phyloP scores from a whole-genome alignment of 2,113 vertebrate genomes.

The Burhinus oedicnemus region DNA sequence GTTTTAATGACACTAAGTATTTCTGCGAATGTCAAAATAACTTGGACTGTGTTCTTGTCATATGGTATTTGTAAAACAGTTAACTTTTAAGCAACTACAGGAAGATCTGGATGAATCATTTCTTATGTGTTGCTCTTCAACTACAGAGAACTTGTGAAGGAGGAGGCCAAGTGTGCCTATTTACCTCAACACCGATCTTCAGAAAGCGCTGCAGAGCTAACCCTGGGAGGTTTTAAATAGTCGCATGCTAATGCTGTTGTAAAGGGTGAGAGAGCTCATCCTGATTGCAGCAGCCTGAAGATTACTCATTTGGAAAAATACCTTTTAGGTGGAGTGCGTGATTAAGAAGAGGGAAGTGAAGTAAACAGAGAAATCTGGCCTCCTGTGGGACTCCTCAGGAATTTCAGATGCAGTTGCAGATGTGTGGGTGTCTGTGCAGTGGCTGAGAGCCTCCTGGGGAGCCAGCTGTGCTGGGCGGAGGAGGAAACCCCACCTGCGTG shows the following conservation, averaged over 20 bases:
- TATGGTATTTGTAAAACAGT: background rate
- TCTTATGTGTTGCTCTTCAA: background rate
- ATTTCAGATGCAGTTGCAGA: fast-evolving
- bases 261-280: background rate
- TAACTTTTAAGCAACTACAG: background rate
- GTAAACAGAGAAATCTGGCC: background rate
- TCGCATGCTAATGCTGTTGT: background rate
- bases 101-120: background rate
- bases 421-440: background rate
- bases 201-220: background rate
- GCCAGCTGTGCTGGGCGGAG: background rate
- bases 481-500: background rate
- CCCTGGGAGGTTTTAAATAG: background rate
- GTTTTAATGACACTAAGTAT: background rate
- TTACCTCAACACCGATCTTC: background rate
- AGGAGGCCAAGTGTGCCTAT: background rate
- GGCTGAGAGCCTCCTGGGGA: background rate
- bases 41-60: background rate
- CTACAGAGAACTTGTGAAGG: background rate
- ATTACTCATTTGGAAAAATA: background rate
- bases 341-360: background rate
- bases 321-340: background rate
- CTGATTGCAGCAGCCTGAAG: background rate
- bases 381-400: background rate
- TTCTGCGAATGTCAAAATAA: background rate